Percentiles rank a stretch among this genome's conserved stretches.
phyloP scores from a whole-genome alignment of 2,888 invertebrate species.

The Drosophila demipolita region DNA sequence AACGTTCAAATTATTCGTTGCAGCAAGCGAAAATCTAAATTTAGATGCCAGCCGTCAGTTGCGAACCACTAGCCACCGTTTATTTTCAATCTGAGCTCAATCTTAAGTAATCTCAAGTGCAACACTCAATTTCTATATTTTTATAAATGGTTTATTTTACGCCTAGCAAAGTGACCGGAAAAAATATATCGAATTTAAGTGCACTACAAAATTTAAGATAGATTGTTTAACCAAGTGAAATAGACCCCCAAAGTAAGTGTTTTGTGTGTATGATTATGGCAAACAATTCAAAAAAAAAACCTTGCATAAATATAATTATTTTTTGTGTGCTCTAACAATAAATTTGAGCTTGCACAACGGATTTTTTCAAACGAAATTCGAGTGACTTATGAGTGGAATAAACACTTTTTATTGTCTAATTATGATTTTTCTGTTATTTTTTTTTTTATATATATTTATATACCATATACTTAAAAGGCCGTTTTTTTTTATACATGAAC shows the following conservation, averaged over 20 bases:
- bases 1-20: conserved; percentile 52
- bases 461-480: background rate
- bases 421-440: background rate
- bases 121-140: background rate
- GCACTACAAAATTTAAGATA: conserved; percentile 22
- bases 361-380: background rate
- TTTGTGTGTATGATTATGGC: background rate
- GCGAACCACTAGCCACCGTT: conserved; percentile 16
- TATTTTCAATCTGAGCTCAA: conserved; percentile 65
- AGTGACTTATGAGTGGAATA: background rate
- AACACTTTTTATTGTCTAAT: background rate
- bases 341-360: background rate
- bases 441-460: too few species aligned
- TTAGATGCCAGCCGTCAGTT: conserved; percentile 34
- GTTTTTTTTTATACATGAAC: background rate
- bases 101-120: conserved; percentile 13
- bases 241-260: conserved; percentile 11
- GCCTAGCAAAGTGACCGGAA: background rate
- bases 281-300: conserved; percentile 41
- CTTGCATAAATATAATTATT: conserved; percentile 15
- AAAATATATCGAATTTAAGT: conserved; percentile 20
- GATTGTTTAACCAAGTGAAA: conserved; percentile 38
- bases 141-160: background rate
- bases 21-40: conserved; percentile 38
- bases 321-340: conserved; percentile 13